Percentiles rank a stretch among this genome's conserved stretches.
Conservation (phyloP, 1,140 invertebrate genomes). For the Pollicipes pollicipes region DNA sequence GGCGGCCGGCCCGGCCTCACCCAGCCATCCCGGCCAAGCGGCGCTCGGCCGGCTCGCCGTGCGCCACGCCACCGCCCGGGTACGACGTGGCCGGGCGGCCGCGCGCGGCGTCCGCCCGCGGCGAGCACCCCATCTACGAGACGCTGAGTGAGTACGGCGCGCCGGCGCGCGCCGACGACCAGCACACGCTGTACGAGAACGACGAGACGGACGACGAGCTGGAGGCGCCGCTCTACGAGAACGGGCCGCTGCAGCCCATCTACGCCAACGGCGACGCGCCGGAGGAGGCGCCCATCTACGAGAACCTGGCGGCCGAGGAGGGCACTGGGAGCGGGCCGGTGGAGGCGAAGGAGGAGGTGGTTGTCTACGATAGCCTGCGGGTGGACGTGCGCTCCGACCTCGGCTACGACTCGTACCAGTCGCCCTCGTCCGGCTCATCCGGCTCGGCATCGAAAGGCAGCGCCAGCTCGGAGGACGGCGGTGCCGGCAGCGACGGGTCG, state of each 20-base stretch:
- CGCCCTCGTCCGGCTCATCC: not conserved
- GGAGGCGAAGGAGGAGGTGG: not conserved
- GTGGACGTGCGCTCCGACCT: not conserved
- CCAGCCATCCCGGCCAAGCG: too few relatives aligned
- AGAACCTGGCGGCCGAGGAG: not conserved
- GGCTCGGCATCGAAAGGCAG: not conserved
- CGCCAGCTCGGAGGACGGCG: too few relatives aligned
- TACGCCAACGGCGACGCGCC: too few relatives aligned
- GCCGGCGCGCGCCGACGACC: not conserved
- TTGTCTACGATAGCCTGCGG: not conserved
- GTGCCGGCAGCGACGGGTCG: too few relatives aligned
- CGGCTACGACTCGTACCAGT: not conserved
- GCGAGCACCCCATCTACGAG: not conserved
- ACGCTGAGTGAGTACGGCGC: not conserved
- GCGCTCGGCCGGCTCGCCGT: not conserved
- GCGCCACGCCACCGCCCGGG: too few relatives aligned
- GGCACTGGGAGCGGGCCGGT: not conserved
- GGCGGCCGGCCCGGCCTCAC: not conserved
- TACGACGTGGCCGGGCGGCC: not conserved
- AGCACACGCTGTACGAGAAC: not conserved
- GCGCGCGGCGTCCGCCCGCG: not conserved
- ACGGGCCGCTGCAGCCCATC: not conserved
- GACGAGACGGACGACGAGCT: not conserved
- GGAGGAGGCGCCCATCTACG: not conserved
- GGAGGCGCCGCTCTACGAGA: not conserved